A percentile compares a stretch with the other conserved stretches of the same genome.
phyloP scores from a whole-genome alignment of 2,888 invertebrate genomes.

The Ennomos fuscantarius region DNA sequence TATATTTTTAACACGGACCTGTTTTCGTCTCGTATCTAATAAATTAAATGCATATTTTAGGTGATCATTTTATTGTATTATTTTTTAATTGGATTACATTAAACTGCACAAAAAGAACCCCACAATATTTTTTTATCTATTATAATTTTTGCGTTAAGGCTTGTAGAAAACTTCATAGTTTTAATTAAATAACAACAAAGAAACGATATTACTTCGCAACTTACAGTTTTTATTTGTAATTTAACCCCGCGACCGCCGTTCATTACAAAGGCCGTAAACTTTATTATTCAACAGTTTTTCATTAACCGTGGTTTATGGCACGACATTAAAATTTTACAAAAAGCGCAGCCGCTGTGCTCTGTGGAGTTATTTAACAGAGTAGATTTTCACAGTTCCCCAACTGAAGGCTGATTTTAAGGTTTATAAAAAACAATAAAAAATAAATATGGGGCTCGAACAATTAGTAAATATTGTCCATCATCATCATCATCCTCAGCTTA shows the following conservation, averaged over 20 bases:
- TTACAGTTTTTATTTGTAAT: conserved; percentile 33
- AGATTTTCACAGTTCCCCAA: background rate
- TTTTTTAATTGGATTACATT: too few relatives aligned
- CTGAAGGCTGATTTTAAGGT: background rate
- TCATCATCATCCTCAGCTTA: too few relatives aligned
- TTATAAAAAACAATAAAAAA: too few relatives aligned
- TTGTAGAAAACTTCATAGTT: background rate
- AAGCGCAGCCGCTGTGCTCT: conserved; percentile 16
- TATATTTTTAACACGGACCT: too few relatives aligned
- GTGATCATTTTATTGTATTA: too few relatives aligned
- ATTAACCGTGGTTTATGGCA: conserved; percentile 48
- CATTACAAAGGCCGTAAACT: conserved; percentile 40
- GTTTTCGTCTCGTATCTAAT: too few relatives aligned
- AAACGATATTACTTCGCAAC: conserved; percentile 23
- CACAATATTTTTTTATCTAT: background rate
- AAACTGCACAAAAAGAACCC: too few relatives aligned
- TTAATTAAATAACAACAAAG: conserved; percentile 17
- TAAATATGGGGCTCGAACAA: too few relatives aligned
- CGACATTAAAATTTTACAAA: conserved; percentile 43
- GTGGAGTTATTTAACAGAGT: background rate
- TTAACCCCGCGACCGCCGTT: conserved; percentile 38
- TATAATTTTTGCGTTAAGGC: background rate
- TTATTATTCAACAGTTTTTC: conserved; percentile 47
- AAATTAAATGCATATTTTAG: too few relatives aligned
- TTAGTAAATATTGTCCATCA: too few relatives aligned